A percentile compares a stretch with the other conserved stretches of the same genome.
phyloP scores from a whole-genome alignment of 2,888 invertebrate genomes.

The Myathropa florea region DNA sequence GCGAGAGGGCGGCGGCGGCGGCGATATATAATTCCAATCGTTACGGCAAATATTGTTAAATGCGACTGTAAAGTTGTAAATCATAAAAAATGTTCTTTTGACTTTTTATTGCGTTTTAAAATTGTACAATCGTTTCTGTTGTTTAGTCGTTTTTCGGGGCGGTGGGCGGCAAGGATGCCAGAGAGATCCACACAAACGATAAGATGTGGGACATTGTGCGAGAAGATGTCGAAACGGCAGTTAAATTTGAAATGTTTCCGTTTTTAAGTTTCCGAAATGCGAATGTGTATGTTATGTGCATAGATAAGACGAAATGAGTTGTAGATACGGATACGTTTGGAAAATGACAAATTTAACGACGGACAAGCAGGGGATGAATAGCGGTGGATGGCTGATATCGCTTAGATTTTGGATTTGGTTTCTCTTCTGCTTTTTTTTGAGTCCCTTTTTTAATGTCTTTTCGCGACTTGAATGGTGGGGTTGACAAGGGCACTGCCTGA shows the following conservation, averaged over 20 bases:
- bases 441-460: slow-evolving; percentile 22
- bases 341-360: slow-evolving; percentile 55
- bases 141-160: background rate
- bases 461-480: background rate
- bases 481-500: background rate
- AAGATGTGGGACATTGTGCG: slow-evolving; percentile 37
- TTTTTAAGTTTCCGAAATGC: slow-evolving; percentile 44
- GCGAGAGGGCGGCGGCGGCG: slow-evolving; percentile 25
- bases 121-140: slow-evolving; percentile 62
- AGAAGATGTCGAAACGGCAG: slow-evolving; percentile 64
- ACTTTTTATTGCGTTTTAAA: slow-evolving; percentile 62
- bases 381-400: background rate
- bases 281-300: slow-evolving; percentile 40
- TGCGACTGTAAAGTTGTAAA: slow-evolving; percentile 69
- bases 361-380: background rate
- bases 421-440: background rate
- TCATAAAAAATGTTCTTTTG: slow-evolving; percentile 61
- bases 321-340: slow-evolving; percentile 54
- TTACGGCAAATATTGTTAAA: slow-evolving; percentile 67
- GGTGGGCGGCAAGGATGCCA: background rate
- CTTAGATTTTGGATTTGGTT: slow-evolving; percentile 26
- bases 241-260: slow-evolving; percentile 65
- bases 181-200: slow-evolving; percentile 54
- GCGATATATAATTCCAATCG: slow-evolving; percentile 55
- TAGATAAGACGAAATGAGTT: slow-evolving; percentile 70